Base-by-base conservation (phyloP, 1,140 invertebrate species). In the Drosophila aff. region DNA sequence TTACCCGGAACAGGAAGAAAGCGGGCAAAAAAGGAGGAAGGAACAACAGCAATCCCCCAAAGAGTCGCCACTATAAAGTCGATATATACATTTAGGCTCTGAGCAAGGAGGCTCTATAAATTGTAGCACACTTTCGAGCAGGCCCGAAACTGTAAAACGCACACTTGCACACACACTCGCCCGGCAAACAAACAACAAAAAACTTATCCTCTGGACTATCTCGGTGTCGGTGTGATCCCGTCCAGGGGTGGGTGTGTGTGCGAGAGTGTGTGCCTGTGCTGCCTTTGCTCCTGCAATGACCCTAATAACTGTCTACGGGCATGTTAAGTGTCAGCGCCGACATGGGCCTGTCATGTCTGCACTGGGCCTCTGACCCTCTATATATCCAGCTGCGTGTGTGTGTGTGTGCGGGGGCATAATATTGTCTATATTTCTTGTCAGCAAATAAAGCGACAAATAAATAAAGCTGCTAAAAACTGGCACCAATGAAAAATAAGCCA, bases 271-370 rank as follows among this genome's bases (percentile, higher is more conserved):
- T 11, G 62, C 41, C 68, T 57, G 59, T 63, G 73, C 64, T 40
- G 49, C 52, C 64, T 57, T 46, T 57, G 55, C 52, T 52, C 50
- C 75, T 78, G 75, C 75, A 78, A 78, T 77, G 75, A 89, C 84
- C 84, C 84, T 89, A 89, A 89, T 89, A 89, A 89, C 84, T 89
- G 84, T 89, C 84, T 89, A 90, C 81, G 85, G 85, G 81, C 84
- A 89, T 89, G 84, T 89, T 89, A 89, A 90, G 85, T 89, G 85
- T 89, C 85, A 90, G 85, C 85, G 78, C 64, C 85, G 85, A 89
- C 84, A 89, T 90, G 83, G 69, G 72, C 74, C 79, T 86, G 83
- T 86, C 82, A 86, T 86, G 80, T 79, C 66, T 78, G 74, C 64
- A 68, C 66, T 72, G 69, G 69, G 67, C 65, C 75, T 79, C 59